Evolutionary conservation across 2,797 vertebrate species (phyloP).

Genomic region (Cynodonichthys magdalenae): DNA sequence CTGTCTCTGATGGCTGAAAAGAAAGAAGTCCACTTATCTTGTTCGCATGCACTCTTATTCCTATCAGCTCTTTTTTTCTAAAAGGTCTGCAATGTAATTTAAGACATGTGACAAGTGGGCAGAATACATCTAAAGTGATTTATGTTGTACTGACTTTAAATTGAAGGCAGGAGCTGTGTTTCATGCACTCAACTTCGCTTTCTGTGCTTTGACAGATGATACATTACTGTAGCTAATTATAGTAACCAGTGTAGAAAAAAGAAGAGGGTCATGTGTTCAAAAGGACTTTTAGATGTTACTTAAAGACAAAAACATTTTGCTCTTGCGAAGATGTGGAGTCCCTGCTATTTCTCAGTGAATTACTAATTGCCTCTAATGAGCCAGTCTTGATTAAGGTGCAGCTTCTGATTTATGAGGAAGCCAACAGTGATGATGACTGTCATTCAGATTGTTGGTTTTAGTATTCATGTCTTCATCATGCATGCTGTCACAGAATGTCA

Average conservation of each 20-base stretch:
- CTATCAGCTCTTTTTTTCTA: slow-evolving; percentile 5
- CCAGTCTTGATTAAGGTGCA: slow-evolving; percentile 75
- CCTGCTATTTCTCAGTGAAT: slow-evolving; percentile 61
- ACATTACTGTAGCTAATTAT: background rate
- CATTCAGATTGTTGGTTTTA: slow-evolving; percentile 66
- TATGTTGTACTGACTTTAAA: background rate
- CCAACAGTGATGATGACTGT: slow-evolving; percentile 60
- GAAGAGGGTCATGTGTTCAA: background rate
- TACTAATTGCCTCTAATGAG: slow-evolving; percentile 79
- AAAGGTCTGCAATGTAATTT: slow-evolving; percentile 3
- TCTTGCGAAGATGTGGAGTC: slow-evolving; percentile 38
- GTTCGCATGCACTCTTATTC: slow-evolving; percentile 11
- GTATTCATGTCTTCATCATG: slow-evolving; percentile 56
- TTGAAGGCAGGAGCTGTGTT: background rate
- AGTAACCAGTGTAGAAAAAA: background rate
- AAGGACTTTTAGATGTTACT: slow-evolving; percentile 22
- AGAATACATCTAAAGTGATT: background rate
- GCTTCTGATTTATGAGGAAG: slow-evolving; percentile 72
- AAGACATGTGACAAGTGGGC: slow-evolving; percentile 8
- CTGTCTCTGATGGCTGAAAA: slow-evolving; percentile 8
- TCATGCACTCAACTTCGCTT: background rate
- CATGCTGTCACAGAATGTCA: slow-evolving; percentile 53
- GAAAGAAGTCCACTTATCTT: slow-evolving; percentile 4
- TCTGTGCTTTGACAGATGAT: slow-evolving; percentile 7
- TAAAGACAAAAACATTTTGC: slow-evolving; percentile 24